phyloP scores from a whole-genome alignment of 2,888 invertebrate species.

The Stenoptilia bipunctidactyla region DNA sequence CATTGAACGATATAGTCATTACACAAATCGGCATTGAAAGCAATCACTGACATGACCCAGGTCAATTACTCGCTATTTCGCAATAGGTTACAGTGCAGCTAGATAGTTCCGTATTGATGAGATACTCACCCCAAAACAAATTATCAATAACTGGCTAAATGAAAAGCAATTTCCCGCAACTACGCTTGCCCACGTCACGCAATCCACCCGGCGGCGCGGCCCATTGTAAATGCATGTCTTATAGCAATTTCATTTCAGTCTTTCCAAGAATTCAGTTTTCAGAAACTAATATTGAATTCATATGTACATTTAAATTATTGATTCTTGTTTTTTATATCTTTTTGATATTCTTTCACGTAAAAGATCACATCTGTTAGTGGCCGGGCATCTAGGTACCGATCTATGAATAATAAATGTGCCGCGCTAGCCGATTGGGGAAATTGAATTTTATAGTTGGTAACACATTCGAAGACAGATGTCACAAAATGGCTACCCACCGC shows the following conservation, averaged over 20 bases:
- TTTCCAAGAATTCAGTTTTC: slow-evolving; percentile 36
- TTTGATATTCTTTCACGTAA: slow-evolving; percentile 66
- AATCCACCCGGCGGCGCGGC: slow-evolving; percentile 30
- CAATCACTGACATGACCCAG: slow-evolving; percentile 38
- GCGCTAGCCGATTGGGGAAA: slow-evolving; percentile 68
- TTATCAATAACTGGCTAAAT: slow-evolving; percentile 30
- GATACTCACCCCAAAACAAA: slow-evolving; percentile 26
- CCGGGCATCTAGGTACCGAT: slow-evolving; percentile 58
- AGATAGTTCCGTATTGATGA: slow-evolving; percentile 37
- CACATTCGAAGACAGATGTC: slow-evolving; percentile 69
- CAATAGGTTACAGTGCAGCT: slow-evolving; percentile 17
- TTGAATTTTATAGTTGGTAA: slow-evolving; percentile 70
- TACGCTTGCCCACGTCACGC: slow-evolving; percentile 34
- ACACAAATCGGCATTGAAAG: slow-evolving; percentile 36
- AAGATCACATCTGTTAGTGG: slow-evolving; percentile 69
- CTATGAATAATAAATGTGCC: slow-evolving; percentile 70
- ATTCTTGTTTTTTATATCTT: slow-evolving; percentile 47
- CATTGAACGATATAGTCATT: slow-evolving; percentile 42
- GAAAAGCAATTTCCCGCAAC: slow-evolving; percentile 32
- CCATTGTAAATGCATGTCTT: slow-evolving; percentile 27
- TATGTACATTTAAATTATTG: slow-evolving; percentile 43
- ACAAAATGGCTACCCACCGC: slow-evolving; percentile 54
- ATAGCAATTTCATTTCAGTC: slow-evolving; percentile 23
- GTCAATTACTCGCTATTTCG: slow-evolving; percentile 34
- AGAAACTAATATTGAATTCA: slow-evolving; percentile 48